Conservation (phyloP, 2,797 vertebrate genomes). For the Anguilla megastoma region DNA sequence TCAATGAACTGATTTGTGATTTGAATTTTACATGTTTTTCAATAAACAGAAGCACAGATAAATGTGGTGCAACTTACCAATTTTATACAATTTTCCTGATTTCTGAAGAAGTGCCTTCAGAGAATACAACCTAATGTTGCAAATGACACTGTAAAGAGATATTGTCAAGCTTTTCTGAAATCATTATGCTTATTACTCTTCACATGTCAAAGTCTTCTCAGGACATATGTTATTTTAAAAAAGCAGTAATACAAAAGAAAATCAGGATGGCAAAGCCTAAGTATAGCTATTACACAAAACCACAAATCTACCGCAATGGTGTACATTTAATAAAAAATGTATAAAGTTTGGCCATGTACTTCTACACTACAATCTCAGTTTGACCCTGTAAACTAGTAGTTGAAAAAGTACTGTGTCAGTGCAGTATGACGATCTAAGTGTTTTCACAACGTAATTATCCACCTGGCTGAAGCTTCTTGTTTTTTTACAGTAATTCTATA, state of each 20-base stretch:
- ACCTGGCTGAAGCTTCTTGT: neutral
- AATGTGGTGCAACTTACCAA: neutral
- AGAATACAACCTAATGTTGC: neutral
- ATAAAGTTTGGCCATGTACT: neutral
- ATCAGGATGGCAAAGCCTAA: neutral
- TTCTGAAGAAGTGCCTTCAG: neutral
- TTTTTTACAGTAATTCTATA: neutral
- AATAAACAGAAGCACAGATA: neutral
- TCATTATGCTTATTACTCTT: neutral
- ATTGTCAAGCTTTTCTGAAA: neutral
- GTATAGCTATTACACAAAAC: neutral
- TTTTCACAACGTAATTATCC: neutral
- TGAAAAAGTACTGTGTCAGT: neutral
- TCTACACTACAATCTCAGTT: neutral
- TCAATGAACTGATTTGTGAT: neutral
- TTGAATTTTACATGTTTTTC: neutral
- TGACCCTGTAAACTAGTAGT: neutral
- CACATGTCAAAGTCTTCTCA: neutral
- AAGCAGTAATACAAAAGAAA: neutral
- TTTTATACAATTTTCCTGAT: neutral
- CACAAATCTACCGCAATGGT: neutral
- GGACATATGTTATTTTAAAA: neutral
- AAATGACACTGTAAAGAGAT: neutral
- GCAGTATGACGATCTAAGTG: neutral
- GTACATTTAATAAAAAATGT: neutral